A percentile compares a stretch with the other conserved stretches of the same genome.
These are phyloP conservation scores for Folsomia candida DNA, from an alignment of 2,888 invertebrate genomes.

Conservation along the genomic window DNA sequence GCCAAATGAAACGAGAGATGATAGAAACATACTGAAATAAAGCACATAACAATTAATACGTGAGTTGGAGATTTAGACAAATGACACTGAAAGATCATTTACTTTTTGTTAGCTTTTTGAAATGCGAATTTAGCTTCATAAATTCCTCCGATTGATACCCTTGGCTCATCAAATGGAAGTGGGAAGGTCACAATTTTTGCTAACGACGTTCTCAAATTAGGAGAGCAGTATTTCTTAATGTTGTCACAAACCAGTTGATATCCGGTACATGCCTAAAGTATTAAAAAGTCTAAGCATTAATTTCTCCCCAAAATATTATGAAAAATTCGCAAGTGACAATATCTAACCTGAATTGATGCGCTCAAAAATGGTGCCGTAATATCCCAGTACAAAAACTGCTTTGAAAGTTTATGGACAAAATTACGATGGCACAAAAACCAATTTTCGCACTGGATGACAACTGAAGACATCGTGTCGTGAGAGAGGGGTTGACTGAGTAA, in stretches of 20 bases:
- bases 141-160: background rate
- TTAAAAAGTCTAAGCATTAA: too few species aligned
- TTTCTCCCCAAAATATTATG: too few species aligned
- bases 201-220: too few species aligned
- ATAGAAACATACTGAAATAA: slow-evolving; percentile 63
- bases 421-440: slow-evolving; percentile 44
- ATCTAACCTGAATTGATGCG: slow-evolving; percentile 38
- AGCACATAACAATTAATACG: slow-evolving; percentile 9
- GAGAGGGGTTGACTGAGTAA: slow-evolving; percentile 5
- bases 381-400: slow-evolving; percentile 50
- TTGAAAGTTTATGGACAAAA: slow-evolving; percentile 43
- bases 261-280: background rate
- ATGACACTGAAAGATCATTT: slow-evolving; percentile 17
- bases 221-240: background rate
- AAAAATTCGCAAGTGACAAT: too few species aligned
- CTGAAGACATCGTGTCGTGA: slow-evolving; percentile 25
- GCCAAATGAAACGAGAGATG: slow-evolving; percentile 67
- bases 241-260: background rate
- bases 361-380: slow-evolving; percentile 39
- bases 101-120: background rate
- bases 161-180: background rate
- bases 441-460: slow-evolving; percentile 37
- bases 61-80: background rate
- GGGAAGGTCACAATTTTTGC: slow-evolving; percentile 9
- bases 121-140: background rate